These are phyloP conservation scores for Hippocampus comes DNA, from an alignment of 2,113 vertebrate species.

Conservation along the genomic window DNA sequence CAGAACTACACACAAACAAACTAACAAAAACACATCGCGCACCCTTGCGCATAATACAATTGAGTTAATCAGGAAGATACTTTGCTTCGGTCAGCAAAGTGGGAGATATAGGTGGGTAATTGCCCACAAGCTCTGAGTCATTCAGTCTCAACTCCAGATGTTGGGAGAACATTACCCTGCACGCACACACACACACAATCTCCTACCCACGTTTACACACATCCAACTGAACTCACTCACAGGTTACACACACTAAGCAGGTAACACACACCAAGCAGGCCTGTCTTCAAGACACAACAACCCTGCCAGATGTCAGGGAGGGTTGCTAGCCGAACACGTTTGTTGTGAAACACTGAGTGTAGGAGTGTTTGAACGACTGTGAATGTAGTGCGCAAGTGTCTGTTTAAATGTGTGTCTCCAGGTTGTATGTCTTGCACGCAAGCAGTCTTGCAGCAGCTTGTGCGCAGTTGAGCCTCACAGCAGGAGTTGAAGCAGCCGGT, in stretches of 20 bases:
- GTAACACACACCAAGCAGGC: constrained; percentile 39
- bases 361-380: constrained; percentile 35
- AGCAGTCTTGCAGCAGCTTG: constrained; percentile 51
- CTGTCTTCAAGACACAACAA: constrained; percentile 52
- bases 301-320: constrained; percentile 80
- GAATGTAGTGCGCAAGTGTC: constrained; percentile 3
- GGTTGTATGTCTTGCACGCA: constrained; percentile 27
- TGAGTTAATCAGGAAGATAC: too few relatives aligned
- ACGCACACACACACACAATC: constrained; percentile 32
- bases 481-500: constrained; percentile 52
- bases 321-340: constrained; percentile 73
- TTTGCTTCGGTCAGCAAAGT: constrained; percentile 45
- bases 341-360: constrained; percentile 45
- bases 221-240: constrained; percentile 6
- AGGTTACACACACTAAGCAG: constrained; percentile 28
- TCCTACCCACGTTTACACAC: constrained; percentile 12
- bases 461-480: constrained; percentile 51
- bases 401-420: constrained; percentile 24
- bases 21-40: too few relatives aligned
- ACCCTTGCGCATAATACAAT: too few relatives aligned
- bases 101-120: constrained; percentile 47
- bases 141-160: constrained; percentile 88
- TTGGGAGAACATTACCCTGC: constrained; percentile 53
- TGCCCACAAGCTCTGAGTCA: constrained; percentile 69
- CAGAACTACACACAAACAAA: too few relatives aligned